Percentiles rank a stretch among this genome's conserved stretches.
Conservation (phyloP, 2,113 vertebrate genomes). For the Peromyscus californicus region DNA sequence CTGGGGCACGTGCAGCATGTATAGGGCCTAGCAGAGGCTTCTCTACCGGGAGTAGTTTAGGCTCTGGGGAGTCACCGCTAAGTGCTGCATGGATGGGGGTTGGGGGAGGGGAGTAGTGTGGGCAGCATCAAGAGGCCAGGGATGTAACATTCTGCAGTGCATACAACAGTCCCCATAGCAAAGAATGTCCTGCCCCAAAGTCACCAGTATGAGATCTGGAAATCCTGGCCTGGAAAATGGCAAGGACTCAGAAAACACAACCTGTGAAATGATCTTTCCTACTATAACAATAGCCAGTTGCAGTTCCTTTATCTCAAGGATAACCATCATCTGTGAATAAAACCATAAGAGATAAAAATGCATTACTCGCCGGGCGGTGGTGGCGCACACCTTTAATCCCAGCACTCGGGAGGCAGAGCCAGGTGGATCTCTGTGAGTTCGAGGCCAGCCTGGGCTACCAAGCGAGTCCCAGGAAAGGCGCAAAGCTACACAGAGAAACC, state of each 20-base stretch:
- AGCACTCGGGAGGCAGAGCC: too few relatives aligned
- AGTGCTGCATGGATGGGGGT: neutral
- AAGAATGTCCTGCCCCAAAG: neutral
- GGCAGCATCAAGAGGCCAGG: neutral
- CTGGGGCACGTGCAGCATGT: neutral
- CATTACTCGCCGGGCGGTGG: too few relatives aligned
- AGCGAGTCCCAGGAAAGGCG: too few relatives aligned
- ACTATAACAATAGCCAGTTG: neutral
- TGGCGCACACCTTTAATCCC: too few relatives aligned
- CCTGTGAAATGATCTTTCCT: conserved; percentile 6
- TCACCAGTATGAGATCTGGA: conserved; percentile 33
- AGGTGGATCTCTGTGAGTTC: too few relatives aligned
- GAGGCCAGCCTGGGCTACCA: too few relatives aligned
- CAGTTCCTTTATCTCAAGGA: neutral
- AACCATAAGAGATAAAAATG: conserved; percentile 50
- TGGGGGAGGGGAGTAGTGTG: neutral
- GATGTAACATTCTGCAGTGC: neutral
- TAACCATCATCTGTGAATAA: conserved; percentile 49
- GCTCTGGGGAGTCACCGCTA: neutral
- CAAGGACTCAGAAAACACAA: neutral
- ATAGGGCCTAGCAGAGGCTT: neutral
- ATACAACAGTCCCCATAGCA: neutral
- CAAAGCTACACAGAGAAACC: too few relatives aligned
- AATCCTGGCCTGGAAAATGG: neutral
- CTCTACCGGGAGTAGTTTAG: neutral